Percentiles rank a stretch among this genome's conserved stretches.
Evolutionary conservation across 2,888 invertebrate species (phyloP).

Genomic region (Agapostemon virescens): DNA sequence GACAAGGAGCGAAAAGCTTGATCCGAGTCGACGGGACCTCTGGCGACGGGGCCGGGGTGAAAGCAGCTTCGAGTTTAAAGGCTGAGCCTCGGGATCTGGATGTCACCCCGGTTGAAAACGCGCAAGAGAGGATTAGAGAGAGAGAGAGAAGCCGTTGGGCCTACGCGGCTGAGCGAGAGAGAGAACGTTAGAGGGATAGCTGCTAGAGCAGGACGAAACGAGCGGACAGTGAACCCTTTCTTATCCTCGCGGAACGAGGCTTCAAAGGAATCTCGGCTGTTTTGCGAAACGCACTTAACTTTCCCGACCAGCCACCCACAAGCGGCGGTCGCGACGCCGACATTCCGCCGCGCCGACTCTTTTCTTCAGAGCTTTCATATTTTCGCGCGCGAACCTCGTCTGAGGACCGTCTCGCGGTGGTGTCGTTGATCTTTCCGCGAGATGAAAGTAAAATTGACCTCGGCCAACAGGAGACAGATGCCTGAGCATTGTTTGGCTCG

Average conservation of each 20-base stretch:
- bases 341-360: conserved; percentile 37
- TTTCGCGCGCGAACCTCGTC: conserved; percentile 42
- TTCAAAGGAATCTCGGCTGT: conserved; percentile 63
- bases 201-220: conserved; percentile 9
- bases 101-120: conserved; percentile 67
- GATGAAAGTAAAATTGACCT: conserved; percentile 7
- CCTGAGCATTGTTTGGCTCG: neutral
- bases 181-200: neutral
- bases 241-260: conserved; percentile 57
- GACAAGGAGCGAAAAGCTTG: conserved; percentile 60
- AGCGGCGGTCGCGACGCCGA: conserved; percentile 39
- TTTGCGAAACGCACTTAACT: conserved; percentile 61
- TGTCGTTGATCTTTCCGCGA: conserved; percentile 52
- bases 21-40: conserved; percentile 68
- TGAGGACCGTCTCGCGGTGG: conserved; percentile 45
- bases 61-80: conserved; percentile 72
- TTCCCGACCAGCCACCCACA: conserved; percentile 45
- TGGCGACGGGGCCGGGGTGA: conserved; percentile 63
- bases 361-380: conserved; percentile 34
- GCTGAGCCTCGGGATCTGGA: conserved; percentile 69
- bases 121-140: conserved; percentile 66
- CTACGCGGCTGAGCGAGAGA: neutral
- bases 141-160: conserved; percentile 7
- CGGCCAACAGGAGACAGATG: neutral
- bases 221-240: conserved; percentile 63